These are phyloP conservation scores for Ophraella communa DNA, from an alignment of 2,888 invertebrate genomes.

Conservation along the genomic window DNA sequence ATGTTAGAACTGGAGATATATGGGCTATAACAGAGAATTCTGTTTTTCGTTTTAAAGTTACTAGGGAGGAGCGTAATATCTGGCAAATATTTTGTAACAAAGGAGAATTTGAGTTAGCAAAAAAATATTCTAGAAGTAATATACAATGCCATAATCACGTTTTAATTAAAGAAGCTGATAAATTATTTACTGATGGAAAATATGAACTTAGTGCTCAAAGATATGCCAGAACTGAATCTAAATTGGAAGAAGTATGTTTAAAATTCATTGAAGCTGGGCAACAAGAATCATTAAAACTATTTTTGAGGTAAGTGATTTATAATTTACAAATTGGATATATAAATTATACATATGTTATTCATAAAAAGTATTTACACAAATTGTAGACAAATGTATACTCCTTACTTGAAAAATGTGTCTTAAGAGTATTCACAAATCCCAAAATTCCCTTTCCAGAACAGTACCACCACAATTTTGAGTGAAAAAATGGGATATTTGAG, in stretches of 20 bases:
- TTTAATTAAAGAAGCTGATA: slow-evolving; percentile 86
- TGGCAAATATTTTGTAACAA: slow-evolving; percentile 90
- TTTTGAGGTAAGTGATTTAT: slow-evolving; percentile 50
- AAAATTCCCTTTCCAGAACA: too few relatives aligned
- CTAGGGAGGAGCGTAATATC: slow-evolving; percentile 83
- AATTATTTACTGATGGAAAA: slow-evolving; percentile 77
- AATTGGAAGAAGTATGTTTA: slow-evolving; percentile 93
- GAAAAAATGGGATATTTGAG: too few relatives aligned
- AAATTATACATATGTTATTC: too few relatives aligned
- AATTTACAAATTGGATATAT: too few relatives aligned
- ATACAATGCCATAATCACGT: slow-evolving; percentile 83
- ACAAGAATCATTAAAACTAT: slow-evolving; percentile 86
- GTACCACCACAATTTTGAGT: too few relatives aligned
- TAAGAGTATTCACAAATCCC: too few relatives aligned
- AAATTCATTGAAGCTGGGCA: slow-evolving; percentile 83
- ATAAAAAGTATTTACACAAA: neutral
- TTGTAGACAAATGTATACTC: too few relatives aligned
- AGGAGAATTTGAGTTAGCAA: slow-evolving; percentile 85
- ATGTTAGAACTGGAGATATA: slow-evolving; percentile 76
- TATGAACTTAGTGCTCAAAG: slow-evolving; percentile 85
- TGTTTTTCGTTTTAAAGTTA: slow-evolving; percentile 85
- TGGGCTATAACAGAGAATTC: slow-evolving; percentile 87
- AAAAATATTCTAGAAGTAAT: slow-evolving; percentile 82
- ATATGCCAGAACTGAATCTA: slow-evolving; percentile 88
- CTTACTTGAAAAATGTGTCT: too few relatives aligned